Evolutionary conservation across 2,888 invertebrate genomes (phyloP), one percentile per base, ranked within the genome.

Genomic region (Hirtodrosophila trivittata): DNA sequence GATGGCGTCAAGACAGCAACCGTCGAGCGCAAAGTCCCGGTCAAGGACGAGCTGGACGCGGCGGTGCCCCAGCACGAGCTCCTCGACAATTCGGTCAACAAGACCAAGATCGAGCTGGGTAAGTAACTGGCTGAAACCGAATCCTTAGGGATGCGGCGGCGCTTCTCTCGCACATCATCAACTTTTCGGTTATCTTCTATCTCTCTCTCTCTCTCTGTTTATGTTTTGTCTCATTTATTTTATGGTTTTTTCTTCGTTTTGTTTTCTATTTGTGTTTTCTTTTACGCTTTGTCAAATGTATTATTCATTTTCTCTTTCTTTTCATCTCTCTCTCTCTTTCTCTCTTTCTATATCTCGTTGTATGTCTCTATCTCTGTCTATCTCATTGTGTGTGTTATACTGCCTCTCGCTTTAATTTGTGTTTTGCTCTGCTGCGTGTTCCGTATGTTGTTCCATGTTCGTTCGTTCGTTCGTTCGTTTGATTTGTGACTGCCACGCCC

Each of bases 11-110:
- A 94, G 89, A 94, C 94, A 14, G 94, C 94, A 13, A 95, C 95
- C 0, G 94, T 95, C 10, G 95, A 95, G 87, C 91, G 95, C 54
- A 95, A 95, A 86, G 89, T 94, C 51, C 93, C 94, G 0, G 92
- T 92, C 16, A 93, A 93, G 86, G 93, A 96, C 86, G 97, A 97
- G 91, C 92, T 97, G 82, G 97, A 97, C 91, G 94, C 95, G 70
- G 96, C 96, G 0, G 95, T 98, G 62, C 97, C 97, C 49, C 96
- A 96, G 76, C 95, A 96, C 80, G 95, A 94, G 88, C 92, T 97
- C 67, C 92, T 98, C 45, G 98, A 98, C 91, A 96, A 95, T 81
- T 95, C 97, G 1, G 96, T 95, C 10, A 96, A 94, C 68, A 95
- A 95, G 90, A 93, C 94, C 66, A 96, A 95, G 91, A 97, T 96